Base-by-base conservation (phyloP, 2,888 invertebrate species). In the Chymomyza fuscimana region DNA sequence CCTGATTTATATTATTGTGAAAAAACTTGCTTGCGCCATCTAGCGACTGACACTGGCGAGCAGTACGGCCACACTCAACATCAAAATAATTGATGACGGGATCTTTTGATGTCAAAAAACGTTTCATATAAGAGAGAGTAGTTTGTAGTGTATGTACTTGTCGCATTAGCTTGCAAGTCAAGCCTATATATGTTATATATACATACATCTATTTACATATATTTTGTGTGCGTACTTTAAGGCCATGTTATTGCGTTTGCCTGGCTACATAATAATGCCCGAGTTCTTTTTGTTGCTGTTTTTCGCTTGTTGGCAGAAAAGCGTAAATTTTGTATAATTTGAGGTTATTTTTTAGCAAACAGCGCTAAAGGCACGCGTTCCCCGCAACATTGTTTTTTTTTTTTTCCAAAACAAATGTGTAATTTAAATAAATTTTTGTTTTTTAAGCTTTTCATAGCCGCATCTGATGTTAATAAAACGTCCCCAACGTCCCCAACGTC, bases 401-500 rank as follows among this genome's bases (percentile, higher is more conserved):
- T 58, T 58, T 19, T 58, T 58, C 0, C 25, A n/a, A 54, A 54
- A 73, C 78, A 83, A 83, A 83, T 83, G 84, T 86, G 83, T 86
- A 86, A 86, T 83, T 83, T 83, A 86, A 83, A 83, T 83, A 86
- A 86, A 83, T 86, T 84, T 54, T 86, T 86, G 5, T 86, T 82
- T 83, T 81, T 83, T 86, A 36, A 16, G 60, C 40, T n/a, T 32
- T n/a, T 36, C 36, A 9, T n/a, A 60, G 40, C n/a, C 7, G 16
- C 81, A 81, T 83, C 86, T 77, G n/a, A 85, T 84, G 81, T 84
- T 82, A 84, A 82, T 83, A 86, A 86, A 83, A 80, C 79, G 80
- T 72, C 75, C 70, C 56, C 70, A 46, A 69, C 76, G 67, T 69
- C 9, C 7, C 56, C 52, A 12, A 52, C 5, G 36, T 0, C 19